Evolutionary conservation across 2,888 invertebrate genomes (phyloP).

Genomic region (Danaus chrysippus): DNA sequence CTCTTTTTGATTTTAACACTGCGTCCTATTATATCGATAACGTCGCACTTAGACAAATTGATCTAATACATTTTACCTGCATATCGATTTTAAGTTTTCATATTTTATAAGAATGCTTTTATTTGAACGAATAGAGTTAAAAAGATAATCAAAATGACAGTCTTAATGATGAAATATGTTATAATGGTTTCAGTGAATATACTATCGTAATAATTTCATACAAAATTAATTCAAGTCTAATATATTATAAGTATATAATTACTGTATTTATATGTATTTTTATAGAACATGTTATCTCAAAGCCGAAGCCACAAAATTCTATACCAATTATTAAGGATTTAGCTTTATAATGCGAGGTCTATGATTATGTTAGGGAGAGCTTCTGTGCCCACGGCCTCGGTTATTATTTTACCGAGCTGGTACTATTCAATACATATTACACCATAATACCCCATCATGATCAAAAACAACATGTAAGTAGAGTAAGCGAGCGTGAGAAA

Average conservation of each 20-base stretch:
- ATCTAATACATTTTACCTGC: conserved; percentile 24
- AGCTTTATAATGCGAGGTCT: conserved; percentile 43
- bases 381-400: conserved; percentile 38
- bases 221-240: too few species aligned
- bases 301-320: conserved; percentile 34
- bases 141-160: too few species aligned
- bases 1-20: conserved; percentile 66
- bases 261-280: background rate
- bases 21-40: conserved; percentile 52
- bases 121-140: too few species aligned
- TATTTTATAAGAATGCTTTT: too few species aligned
- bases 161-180: too few species aligned
- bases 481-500: conserved; percentile 21
- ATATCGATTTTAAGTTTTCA: conserved; percentile 17
- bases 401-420: conserved; percentile 46
- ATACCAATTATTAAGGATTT: conserved; percentile 43
- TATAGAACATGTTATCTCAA: conserved; percentile 8
- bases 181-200: too few species aligned
- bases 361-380: conserved; percentile 52
- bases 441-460: conserved; percentile 19
- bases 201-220: too few species aligned
- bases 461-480: conserved; percentile 21
- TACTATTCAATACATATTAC: conserved; percentile 28
- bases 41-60: conserved; percentile 57
- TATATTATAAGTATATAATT: background rate